These are phyloP conservation scores for Otocyon megalotis DNA, from an alignment of 2,113 vertebrate species.

Conservation along the genomic window DNA sequence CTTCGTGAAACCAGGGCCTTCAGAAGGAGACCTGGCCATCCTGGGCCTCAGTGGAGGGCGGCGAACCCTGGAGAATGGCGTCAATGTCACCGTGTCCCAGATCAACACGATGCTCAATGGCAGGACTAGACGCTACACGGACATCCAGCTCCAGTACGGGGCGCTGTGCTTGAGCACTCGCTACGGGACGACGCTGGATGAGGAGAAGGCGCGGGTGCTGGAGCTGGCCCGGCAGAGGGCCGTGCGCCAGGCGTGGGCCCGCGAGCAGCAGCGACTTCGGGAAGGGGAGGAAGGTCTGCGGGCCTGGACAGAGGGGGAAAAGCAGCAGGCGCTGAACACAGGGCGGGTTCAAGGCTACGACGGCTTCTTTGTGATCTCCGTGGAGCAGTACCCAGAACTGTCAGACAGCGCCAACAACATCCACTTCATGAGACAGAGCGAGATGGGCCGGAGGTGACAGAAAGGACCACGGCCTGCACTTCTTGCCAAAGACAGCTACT, in stretches of 20 bases:
- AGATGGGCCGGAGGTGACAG: slow-evolving; percentile 99
- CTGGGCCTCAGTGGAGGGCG: slow-evolving; percentile 96
- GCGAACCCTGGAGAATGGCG: slow-evolving; percentile 96
- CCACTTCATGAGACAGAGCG: slow-evolving; percentile 99
- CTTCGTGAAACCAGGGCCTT: slow-evolving; percentile 95
- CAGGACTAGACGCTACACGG: slow-evolving; percentile 98
- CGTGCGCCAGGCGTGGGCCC: slow-evolving; percentile 93
- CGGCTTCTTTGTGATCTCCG: slow-evolving; percentile 96
- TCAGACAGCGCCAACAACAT: slow-evolving; percentile 98
- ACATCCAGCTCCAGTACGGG: slow-evolving; percentile 94
- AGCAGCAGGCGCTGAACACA: slow-evolving; percentile 94
- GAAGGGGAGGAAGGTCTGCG: slow-evolving; percentile 97
- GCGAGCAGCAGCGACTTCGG: slow-evolving; percentile 95
- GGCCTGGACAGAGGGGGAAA: slow-evolving; percentile 97
- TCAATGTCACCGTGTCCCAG: slow-evolving; percentile 98
- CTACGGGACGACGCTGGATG: slow-evolving; percentile 95
- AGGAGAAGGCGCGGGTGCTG: slow-evolving; percentile 95
- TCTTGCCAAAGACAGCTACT: slow-evolving; percentile 99
- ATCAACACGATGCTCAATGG: slow-evolving; percentile 95
- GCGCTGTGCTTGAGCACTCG: slow-evolving; percentile 94
- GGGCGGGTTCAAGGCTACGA: slow-evolving; percentile 97
- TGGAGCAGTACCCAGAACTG: slow-evolving; percentile 98
- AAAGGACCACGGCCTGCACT: slow-evolving; percentile 89
- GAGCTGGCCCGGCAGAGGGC: slow-evolving; percentile 95
- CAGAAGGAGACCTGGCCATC: slow-evolving; percentile 94